A percentile compares a stretch with the other conserved stretches of the same genome.
Conservation (phyloP, 2,113 vertebrate species). For the Planiliza haematocheilus region DNA sequence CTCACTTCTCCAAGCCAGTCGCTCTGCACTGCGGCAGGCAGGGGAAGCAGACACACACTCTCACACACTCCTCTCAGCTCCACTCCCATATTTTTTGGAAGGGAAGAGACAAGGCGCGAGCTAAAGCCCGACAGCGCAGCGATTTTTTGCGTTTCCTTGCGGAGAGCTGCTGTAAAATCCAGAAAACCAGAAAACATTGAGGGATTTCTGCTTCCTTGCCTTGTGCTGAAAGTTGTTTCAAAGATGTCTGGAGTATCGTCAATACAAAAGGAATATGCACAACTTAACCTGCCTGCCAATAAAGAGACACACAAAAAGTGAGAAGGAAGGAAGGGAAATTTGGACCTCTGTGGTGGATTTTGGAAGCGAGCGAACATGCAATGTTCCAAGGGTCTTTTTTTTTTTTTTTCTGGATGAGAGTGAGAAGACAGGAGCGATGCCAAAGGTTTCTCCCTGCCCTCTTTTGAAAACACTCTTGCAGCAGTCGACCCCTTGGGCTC, state of each 20-base stretch:
- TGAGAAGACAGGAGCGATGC: constrained; percentile 53
- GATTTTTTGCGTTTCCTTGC: constrained; percentile 23
- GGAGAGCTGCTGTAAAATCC: constrained; percentile 39
- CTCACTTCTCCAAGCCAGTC: constrained; percentile 82
- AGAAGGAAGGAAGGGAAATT: constrained; percentile 54
- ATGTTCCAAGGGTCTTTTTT: constrained; percentile 49
- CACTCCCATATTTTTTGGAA: constrained; percentile 81
- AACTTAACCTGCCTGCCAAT: constrained; percentile 36
- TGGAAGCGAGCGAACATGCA: constrained; percentile 55
- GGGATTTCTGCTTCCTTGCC: constrained; percentile 46
- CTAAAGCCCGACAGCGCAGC: constrained; percentile 57
- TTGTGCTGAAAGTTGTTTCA: constrained; percentile 63
- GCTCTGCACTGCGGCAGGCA: constrained; percentile 82
- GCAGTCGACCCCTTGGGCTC: constrained; percentile 54
- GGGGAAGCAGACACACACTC: constrained; percentile 77
- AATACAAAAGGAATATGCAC: constrained; percentile 64
- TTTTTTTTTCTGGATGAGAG: constrained; percentile 31
- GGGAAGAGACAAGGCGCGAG: constrained; percentile 72
- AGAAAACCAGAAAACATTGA: constrained; percentile 36
- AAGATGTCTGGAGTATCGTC: constrained; percentile 57
- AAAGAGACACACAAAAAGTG: constrained; percentile 56
- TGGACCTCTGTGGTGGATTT: constrained; percentile 71
- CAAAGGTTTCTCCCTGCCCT: constrained; percentile 51
- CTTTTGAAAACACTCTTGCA: constrained; percentile 48
- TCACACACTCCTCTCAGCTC: constrained; percentile 66